Base-by-base conservation (phyloP, 2,797 vertebrate species). In the Clarias fuscus region DNA sequence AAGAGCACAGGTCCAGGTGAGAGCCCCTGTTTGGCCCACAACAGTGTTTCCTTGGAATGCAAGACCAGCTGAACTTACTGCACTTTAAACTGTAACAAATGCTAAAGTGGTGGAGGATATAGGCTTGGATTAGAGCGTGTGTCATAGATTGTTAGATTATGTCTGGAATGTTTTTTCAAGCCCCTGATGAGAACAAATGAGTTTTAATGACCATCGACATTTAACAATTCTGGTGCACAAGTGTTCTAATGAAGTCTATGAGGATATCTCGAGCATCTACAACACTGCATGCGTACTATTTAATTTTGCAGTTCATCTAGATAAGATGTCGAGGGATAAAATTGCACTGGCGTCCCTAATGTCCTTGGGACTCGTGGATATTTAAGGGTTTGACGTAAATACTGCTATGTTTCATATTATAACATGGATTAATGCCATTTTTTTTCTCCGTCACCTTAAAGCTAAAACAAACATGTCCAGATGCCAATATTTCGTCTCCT, bases 11-110 rank as follows among this genome's bases (percentile, higher is more conserved):
- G 87, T 84, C 88, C 85, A 84, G 85, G 68, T 75, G 22, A 88
- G 76, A 73, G 85, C 92, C 91, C 88, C 88, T 92, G 91, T 92
- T 87, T 88, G 61, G 91, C 93, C 93, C 92, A 91, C 11, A 93
- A n/a, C 53, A 70, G 24, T 33, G 56, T 71, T 83, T 84, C 80
- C 62, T 83, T 79, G 78, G 65, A 77, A 59, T 75, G 58, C 24
- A 77, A 68, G 78, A 82, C 33, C 2, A 10, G 17, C n/a, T 73
- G 83, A 77, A 88, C 62, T 76, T 43, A 33, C 27, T 82, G 71
- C 70, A 68, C 30, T 79, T 84, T 40, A 84, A 67, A 84, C n/a
- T 61, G 11, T 40, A 85, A 86, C 67, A 86, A 67, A 86, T 82
- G 48, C 78, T 67, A 22, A 82, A 67, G 71, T 82, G 85, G 53